Evolutionary conservation across 2,888 invertebrate genomes (phyloP).

Genomic region (Nyleta sp.): DNA sequence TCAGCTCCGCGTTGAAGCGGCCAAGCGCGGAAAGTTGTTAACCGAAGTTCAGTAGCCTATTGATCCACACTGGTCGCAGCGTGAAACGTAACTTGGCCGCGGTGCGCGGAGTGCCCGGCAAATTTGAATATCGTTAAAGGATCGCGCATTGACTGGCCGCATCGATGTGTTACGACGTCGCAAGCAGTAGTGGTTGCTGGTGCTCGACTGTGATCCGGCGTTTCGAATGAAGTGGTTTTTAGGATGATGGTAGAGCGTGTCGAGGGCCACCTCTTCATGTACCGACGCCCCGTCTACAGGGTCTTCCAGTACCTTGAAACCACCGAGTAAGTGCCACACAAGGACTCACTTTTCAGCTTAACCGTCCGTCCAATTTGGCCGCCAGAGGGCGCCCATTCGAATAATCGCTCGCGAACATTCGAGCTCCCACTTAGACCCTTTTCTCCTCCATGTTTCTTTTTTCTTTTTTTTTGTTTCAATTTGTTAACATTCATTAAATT

Average conservation of each 20-base stretch:
- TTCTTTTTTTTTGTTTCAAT: too few relatives aligned
- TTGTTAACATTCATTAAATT: too few relatives aligned
- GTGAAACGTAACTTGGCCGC: slow-evolving; percentile 6
- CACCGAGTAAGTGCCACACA: slow-evolving; percentile 86
- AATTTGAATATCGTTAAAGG: slow-evolving; percentile 42
- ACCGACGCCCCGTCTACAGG: slow-evolving; percentile 91
- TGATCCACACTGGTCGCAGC: slow-evolving; percentile 41
- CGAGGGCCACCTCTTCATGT: slow-evolving; percentile 90
- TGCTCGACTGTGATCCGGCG: slow-evolving; percentile 72
- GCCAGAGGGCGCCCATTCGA: slow-evolving; percentile 28
- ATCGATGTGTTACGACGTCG: slow-evolving; percentile 26
- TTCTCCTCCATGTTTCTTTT: too few relatives aligned
- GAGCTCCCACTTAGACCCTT: too few relatives aligned
- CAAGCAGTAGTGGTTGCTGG: slow-evolving; percentile 51
- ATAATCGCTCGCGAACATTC: not conserved
- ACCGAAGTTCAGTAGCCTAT: slow-evolving; percentile 57
- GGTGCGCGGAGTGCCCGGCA: slow-evolving; percentile 29
- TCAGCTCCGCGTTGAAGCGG: not conserved
- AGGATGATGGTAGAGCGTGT: slow-evolving; percentile 89
- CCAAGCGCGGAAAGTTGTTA: not conserved
- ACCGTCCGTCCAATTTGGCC: slow-evolving; percentile 16
- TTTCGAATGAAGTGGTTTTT: slow-evolving; percentile 79
- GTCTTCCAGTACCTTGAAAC: slow-evolving; percentile 93
- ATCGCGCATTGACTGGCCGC: slow-evolving; percentile 14
- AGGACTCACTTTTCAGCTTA: slow-evolving; percentile 35